phyloP scores from a whole-genome alignment of 1,140 invertebrate genomes.

The Harlomillsia oculata region DNA sequence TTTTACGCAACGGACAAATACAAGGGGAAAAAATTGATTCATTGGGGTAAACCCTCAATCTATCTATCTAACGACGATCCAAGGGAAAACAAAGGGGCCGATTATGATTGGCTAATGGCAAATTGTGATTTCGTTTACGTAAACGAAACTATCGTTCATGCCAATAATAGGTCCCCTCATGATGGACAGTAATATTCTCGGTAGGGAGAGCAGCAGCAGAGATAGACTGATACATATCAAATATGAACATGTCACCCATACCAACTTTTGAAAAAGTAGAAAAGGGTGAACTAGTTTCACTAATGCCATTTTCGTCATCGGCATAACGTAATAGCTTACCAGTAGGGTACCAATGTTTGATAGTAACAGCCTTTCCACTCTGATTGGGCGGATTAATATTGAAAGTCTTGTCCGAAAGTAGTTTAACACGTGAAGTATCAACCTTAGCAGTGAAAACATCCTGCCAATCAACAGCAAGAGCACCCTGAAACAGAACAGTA shows the following conservation, averaged over 20 bases:
- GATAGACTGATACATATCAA: neutral
- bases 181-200: neutral
- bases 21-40: neutral
- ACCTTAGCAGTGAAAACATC: neutral
- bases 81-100: neutral
- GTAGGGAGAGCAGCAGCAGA: no score
- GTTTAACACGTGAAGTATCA: neutral
- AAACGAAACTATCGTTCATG: neutral
- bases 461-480: neutral
- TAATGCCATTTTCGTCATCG: neutral
- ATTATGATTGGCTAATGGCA: neutral
- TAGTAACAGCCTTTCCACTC: neutral
- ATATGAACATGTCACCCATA: neutral
- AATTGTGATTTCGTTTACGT: constrained; percentile 1
- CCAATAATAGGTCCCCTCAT: neutral
- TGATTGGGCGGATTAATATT: neutral
- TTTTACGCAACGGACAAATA: no score
- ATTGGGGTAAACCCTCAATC: constrained; percentile 6
- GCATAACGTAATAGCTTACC: neutral
- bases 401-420: neutral
- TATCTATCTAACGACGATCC: constrained; percentile 1
- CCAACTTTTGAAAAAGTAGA: neutral
- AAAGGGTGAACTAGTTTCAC: neutral
- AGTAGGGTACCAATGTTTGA: neutral
- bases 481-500: neutral